Percentiles rank a stretch among this genome's conserved stretches.
Evolutionary conservation across 2,888 invertebrate species (phyloP).

Genomic region (Pachymerium ferrugineum): DNA sequence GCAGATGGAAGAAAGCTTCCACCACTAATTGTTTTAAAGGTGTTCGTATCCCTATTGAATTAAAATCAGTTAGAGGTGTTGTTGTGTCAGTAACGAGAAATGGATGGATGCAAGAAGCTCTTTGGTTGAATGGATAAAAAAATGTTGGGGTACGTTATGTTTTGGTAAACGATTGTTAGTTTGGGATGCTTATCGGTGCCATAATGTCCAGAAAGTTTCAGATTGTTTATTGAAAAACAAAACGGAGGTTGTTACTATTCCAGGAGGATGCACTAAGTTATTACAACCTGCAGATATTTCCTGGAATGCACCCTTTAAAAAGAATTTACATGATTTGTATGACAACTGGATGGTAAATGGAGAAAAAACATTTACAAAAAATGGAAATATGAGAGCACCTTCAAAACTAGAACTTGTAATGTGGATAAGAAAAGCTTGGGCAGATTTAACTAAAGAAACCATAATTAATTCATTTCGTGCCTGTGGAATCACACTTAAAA

Average conservation of each 20-base stretch:
- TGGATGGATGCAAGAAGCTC: background rate
- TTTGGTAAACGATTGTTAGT: background rate
- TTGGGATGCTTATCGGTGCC: background rate
- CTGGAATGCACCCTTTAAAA: constrained; percentile 29
- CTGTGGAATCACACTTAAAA: constrained; percentile 3
- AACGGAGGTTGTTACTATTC: background rate
- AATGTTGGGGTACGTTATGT: background rate
- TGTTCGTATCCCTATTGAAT: background rate
- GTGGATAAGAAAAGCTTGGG: constrained; percentile 20
- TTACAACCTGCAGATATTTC: constrained; percentile 27
- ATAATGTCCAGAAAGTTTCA: background rate
- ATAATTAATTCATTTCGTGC: background rate
- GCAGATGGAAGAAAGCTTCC: background rate
- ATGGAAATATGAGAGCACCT: background rate
- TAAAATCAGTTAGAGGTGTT: background rate
- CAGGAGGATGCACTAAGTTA: background rate
- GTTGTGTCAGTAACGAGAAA: background rate
- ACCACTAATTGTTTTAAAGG: background rate
- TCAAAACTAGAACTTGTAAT: background rate
- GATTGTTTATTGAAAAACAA: too few species aligned
- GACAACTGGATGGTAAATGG: background rate
- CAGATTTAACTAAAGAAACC: background rate
- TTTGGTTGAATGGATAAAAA: background rate
- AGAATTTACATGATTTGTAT: background rate
- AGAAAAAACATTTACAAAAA: background rate